phyloP scores from a whole-genome alignment of 2,113 vertebrate species.

The Chelonoidis abingdonii region DNA sequence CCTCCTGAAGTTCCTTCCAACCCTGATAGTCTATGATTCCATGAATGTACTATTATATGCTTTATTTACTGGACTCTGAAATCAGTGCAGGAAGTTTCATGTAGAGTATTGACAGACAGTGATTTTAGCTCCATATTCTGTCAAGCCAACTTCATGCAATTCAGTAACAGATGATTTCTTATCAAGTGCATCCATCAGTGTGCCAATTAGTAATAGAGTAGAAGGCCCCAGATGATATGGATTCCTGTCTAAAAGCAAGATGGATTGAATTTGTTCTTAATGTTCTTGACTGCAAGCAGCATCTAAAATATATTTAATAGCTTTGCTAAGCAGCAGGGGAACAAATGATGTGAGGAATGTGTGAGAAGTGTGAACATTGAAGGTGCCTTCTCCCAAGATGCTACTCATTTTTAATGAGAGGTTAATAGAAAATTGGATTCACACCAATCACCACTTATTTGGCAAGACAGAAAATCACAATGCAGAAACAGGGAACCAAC shows the following conservation, averaged over 20 bases:
- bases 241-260: background rate
- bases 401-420: background rate
- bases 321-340: background rate
- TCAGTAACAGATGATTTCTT: background rate
- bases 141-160: background rate
- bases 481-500: background rate
- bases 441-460: background rate
- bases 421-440: background rate
- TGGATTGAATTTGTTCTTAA: background rate
- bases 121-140: background rate
- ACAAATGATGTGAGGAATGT: background rate
- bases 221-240: background rate
- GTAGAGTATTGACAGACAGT: background rate
- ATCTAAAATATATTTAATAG: background rate
- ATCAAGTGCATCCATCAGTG: background rate
- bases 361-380: background rate
- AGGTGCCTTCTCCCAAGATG: background rate
- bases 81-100: background rate
- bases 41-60: fast-evolving
- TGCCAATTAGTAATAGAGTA: background rate
- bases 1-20: too few species aligned
- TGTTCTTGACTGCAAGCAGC: background rate
- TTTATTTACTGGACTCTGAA: background rate
- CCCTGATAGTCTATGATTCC: too few species aligned
- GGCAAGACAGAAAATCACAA: background rate